Conservation (phyloP, 2,888 invertebrate genomes). For the Epsilonema sp. region DNA sequence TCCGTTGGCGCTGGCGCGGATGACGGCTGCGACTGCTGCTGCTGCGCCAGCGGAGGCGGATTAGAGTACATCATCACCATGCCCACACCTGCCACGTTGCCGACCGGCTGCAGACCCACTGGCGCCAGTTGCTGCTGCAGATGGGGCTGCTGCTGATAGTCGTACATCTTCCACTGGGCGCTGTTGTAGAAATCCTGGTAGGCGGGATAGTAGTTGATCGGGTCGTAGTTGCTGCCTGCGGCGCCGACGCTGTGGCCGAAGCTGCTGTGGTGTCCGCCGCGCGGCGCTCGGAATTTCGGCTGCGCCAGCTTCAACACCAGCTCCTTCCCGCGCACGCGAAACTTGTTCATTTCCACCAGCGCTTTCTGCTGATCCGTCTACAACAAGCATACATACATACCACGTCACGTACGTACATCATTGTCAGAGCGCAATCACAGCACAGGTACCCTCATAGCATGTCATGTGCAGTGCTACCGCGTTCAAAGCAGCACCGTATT, state of each 20-base stretch:
- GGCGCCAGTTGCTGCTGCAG: neutral
- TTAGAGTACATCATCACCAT: too few species aligned
- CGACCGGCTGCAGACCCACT: too few species aligned
- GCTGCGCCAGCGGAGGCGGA: too few species aligned
- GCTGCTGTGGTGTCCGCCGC: neutral
- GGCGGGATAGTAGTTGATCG: conserved; percentile 5
- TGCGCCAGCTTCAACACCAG: conserved; percentile 17
- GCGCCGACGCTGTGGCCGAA: neutral
- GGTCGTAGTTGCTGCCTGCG: conserved; percentile 6
- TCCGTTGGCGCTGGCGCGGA: neutral
- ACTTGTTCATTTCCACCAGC: conserved; percentile 31
- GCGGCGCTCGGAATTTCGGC: conserved; percentile 8
- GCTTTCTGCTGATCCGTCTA: conserved; percentile 34
- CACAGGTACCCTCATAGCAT: too few species aligned
- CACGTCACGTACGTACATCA: neutral
- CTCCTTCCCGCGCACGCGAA: conserved; percentile 14
- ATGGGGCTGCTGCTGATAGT: conserved; percentile 2
- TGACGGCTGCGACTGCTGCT: neutral
- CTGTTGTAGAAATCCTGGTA: conserved; percentile 9
- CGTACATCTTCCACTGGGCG: conserved; percentile 8
- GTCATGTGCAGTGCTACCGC: too few species aligned
- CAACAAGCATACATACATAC: conserved; percentile 14
- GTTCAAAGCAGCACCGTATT: too few species aligned
- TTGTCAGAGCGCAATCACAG: too few species aligned
- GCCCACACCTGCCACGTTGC: too few species aligned